A percentile compares a stretch with the other conserved stretches of the same genome.
These are phyloP conservation scores for Aspidapion aeneum DNA, from an alignment of 2,888 invertebrate species.

Conservation along the genomic window DNA sequence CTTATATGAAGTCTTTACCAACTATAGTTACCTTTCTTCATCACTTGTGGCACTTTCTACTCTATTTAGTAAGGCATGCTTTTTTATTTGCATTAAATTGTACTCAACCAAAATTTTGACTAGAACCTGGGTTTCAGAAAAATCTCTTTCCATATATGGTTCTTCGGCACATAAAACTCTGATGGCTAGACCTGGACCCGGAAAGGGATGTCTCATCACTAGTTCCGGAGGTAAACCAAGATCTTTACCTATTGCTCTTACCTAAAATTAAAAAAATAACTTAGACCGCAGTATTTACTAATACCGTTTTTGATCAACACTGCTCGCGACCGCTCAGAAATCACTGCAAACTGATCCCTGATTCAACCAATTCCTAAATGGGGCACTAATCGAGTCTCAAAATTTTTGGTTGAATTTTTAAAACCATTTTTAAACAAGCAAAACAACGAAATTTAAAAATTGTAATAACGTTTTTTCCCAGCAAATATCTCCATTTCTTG, in stretches of 20 bases:
- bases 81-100: conserved; percentile 86
- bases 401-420: too few relatives aligned
- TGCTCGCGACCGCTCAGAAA: too few relatives aligned
- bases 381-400: too few relatives aligned
- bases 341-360: too few relatives aligned
- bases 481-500: too few relatives aligned
- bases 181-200: conserved; percentile 97
- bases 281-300: too few relatives aligned
- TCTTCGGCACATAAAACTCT: conserved; percentile 94
- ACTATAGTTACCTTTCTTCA: conserved; percentile 58
- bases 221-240: conserved; percentile 83
- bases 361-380: too few relatives aligned
- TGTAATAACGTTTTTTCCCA: too few relatives aligned
- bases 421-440: too few relatives aligned
- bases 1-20: too few relatives aligned
- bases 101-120: conserved; percentile 94
- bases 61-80: conserved; percentile 86
- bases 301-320: neutral
- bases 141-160: conserved; percentile 91
- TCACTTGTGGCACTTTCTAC: conserved; percentile 77
- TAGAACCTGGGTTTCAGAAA: conserved; percentile 93
- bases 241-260: conserved; percentile 82
- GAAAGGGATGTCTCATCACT: conserved; percentile 96
- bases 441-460: too few relatives aligned
- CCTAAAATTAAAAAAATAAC: conserved; percentile 37